Percentiles rank a stretch among this genome's conserved stretches.
phyloP scores from a whole-genome alignment of 2,888 invertebrate genomes.

The Pollenia angustigena region DNA sequence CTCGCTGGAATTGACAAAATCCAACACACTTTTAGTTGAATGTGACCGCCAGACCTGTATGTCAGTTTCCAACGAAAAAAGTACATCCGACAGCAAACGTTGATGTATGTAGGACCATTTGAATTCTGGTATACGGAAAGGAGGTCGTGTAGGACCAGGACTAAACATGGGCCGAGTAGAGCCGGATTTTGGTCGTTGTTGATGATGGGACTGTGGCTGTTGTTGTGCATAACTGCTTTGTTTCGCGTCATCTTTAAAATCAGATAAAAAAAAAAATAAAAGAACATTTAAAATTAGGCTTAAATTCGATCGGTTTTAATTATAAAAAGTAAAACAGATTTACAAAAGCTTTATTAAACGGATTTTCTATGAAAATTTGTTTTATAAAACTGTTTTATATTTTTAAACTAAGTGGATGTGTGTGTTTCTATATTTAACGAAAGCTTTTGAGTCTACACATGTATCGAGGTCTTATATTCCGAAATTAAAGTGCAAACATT shows the following conservation, averaged over 20 bases:
- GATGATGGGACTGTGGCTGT: conserved; percentile 64
- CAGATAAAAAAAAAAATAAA: background rate
- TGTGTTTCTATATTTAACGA: background rate
- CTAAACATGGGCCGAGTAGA: conserved; percentile 95
- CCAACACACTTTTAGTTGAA: conserved; percentile 97
- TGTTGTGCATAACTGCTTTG: conserved; percentile 50
- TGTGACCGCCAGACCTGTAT: conserved; percentile 97
- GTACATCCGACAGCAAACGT: conserved; percentile 96
- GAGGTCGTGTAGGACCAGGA: conserved; percentile 95
- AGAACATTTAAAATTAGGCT: too few species aligned
- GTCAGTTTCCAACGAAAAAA: conserved; percentile 98
- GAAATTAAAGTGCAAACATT: too few species aligned
- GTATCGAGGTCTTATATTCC: too few species aligned
- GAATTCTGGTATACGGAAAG: conserved; percentile 99
- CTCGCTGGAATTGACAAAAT: conserved; percentile 99
- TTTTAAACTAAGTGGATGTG: background rate
- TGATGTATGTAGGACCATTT: conserved; percentile 99
- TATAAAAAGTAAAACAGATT: too few species aligned
- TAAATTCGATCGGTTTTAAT: too few species aligned
- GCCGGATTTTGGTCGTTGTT: conserved; percentile 85
- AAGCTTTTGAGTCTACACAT: too few species aligned
- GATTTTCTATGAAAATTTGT: too few species aligned
- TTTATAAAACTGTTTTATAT: too few species aligned
- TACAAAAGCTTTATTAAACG: too few species aligned
- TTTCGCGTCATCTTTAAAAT: conserved; percentile 42